Evolutionary conservation across 2,888 invertebrate species (phyloP).

Genomic region (Calephelis perditalis): DNA sequence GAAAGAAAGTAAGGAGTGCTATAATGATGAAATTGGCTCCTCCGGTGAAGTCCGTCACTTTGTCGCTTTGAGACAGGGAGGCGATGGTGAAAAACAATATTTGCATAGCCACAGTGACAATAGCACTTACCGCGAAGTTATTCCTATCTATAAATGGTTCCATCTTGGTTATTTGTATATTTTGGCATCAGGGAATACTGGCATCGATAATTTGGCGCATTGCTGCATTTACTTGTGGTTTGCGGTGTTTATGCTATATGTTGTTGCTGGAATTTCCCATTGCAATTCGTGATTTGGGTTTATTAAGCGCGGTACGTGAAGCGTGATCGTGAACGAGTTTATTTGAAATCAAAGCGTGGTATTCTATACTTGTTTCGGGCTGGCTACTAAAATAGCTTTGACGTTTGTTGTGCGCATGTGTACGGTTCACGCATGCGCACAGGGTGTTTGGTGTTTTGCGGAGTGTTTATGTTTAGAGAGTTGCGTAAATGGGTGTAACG

Average conservation of each 20-base stretch:
- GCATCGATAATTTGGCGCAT: conserved; percentile 54
- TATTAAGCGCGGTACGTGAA: conserved; percentile 31
- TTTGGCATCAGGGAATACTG: conserved; percentile 53
- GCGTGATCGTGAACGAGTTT: conserved; percentile 25
- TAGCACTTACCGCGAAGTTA: conserved; percentile 91
- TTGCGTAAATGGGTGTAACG: conserved; percentile 9
- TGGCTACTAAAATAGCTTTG: conserved; percentile 68
- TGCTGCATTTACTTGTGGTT: conserved; percentile 49
- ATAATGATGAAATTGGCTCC: conserved; percentile 95
- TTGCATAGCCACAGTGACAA: conserved; percentile 91
- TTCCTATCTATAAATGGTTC: conserved; percentile 88
- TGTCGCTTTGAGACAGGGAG: conserved; percentile 91
- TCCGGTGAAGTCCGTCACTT: conserved; percentile 95
- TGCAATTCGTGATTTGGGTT: conserved; percentile 22
- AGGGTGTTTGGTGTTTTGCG: background rate
- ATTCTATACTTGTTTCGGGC: conserved; percentile 38
- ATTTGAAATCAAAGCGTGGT: conserved; percentile 32
- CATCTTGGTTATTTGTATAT: conserved; percentile 64
- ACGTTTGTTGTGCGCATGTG: conserved; percentile 58
- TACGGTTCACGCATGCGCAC: conserved; percentile 51
- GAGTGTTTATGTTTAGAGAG: conserved; percentile 5
- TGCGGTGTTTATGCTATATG: conserved; percentile 26
- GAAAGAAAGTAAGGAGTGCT: conserved; percentile 90
- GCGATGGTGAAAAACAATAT: conserved; percentile 92
- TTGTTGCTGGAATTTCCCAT: conserved; percentile 22